Percentiles rank a stretch among this genome's conserved stretches.
phyloP scores from a whole-genome alignment of 2,888 invertebrate genomes.

The Loripinus fragilis region DNA sequence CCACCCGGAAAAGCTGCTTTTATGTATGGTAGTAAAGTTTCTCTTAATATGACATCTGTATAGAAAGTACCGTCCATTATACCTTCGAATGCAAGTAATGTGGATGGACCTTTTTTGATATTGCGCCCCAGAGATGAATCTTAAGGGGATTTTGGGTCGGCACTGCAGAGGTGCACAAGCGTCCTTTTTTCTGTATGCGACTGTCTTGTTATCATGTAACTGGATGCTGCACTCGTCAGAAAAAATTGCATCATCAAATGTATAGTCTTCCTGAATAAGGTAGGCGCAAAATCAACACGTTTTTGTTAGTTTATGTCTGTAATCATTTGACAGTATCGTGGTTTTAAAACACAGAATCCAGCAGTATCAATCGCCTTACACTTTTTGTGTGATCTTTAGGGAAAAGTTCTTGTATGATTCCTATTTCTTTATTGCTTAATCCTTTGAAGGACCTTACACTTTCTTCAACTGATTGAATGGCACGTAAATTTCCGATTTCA shows the following conservation, averaged over 20 bases:
- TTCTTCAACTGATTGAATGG: no score
- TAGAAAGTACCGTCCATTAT: conserved; percentile 41
- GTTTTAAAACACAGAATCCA: background rate
- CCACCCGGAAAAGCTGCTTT: conserved; percentile 10
- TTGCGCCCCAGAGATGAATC: background rate
- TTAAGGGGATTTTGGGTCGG: conserved; percentile 38
- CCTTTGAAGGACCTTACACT: no score
- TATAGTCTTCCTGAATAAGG: background rate
- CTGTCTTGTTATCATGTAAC: conserved; percentile 35
- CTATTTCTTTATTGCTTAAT: no score
- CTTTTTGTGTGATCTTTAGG: no score
- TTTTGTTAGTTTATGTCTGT: background rate
- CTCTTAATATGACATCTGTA: conserved; percentile 28
- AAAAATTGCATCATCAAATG: conserved; percentile 32
- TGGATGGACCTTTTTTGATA: conserved; percentile 2
- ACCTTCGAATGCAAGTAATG: conserved; percentile 37
- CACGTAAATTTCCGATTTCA: no score
- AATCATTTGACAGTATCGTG: background rate
- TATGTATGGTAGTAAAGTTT: conserved; percentile 34
- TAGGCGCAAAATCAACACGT: background rate
- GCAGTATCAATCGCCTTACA: background rate
- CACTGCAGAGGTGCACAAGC: background rate
- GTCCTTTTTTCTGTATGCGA: conserved; percentile 3
- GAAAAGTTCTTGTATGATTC: no score
- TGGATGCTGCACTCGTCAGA: conserved; percentile 41